phyloP scores from a whole-genome alignment of 2,888 invertebrate species.

The Sussaba pulchella region DNA sequence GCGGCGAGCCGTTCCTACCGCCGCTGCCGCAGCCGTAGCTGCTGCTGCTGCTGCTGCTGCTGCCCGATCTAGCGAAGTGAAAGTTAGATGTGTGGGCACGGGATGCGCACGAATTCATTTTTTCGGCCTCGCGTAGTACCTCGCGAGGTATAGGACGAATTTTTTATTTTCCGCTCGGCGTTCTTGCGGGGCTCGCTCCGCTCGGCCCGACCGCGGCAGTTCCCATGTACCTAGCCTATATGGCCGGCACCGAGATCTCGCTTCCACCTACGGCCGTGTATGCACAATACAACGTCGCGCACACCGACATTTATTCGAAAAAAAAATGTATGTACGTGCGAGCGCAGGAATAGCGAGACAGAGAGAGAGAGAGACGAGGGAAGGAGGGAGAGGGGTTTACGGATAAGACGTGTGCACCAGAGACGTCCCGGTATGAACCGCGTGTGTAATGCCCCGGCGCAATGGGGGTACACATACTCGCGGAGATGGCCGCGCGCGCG shows the following conservation, averaged over 20 bases:
- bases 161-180: slow-evolving; percentile 55
- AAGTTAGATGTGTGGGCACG: slow-evolving; percentile 85
- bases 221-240: slow-evolving; percentile 83
- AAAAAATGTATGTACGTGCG: not conserved
- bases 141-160: slow-evolving; percentile 58
- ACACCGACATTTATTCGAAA: slow-evolving; percentile 21
- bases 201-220: slow-evolving; percentile 73
- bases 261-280: slow-evolving; percentile 59
- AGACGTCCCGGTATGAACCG: slow-evolving; percentile 47
- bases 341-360: slow-evolving; percentile 10
- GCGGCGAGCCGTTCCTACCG: slow-evolving; percentile 16
- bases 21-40: slow-evolving; percentile 11
- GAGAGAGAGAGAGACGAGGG: slow-evolving; percentile 9
- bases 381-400: slow-evolving; percentile 23
- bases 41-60: slow-evolving; percentile 53
- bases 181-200: slow-evolving; percentile 61
- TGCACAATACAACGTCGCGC: slow-evolving; percentile 12
- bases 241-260: slow-evolving; percentile 77
- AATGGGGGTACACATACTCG: slow-evolving; percentile 2
- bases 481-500: slow-evolving; percentile 51
- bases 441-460: slow-evolving; percentile 50
- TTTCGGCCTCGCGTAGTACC: slow-evolving; percentile 80
- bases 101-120: slow-evolving; percentile 85
- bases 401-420: slow-evolving; percentile 49
- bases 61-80: slow-evolving; percentile 83